A percentile compares a stretch with the other conserved stretches of the same genome.
Conservation (phyloP, 2,113 vertebrate species). For the Cebidichthys violaceus region DNA sequence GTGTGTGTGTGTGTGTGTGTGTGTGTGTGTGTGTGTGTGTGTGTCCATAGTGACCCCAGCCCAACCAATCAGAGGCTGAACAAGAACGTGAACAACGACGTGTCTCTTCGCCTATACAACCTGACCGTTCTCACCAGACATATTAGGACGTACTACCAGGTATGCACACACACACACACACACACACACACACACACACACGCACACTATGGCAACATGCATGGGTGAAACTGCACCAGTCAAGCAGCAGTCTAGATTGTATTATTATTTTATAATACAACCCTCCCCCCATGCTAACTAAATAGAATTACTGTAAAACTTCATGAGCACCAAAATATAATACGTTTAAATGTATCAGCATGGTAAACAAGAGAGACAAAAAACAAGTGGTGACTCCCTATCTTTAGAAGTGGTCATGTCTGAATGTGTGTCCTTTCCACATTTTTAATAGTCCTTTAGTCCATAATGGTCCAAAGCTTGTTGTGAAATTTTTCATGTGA, state of each 20-base stretch:
- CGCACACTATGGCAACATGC: neutral
- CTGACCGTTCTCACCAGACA: constrained; percentile 74
- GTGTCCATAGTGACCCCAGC: constrained; percentile 75
- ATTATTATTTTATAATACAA: neutral
- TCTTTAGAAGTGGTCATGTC: too few relatives aligned
- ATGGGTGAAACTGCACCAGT: neutral
- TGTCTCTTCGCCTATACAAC: constrained; percentile 74
- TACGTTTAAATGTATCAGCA: neutral
- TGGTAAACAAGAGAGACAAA: neutral
- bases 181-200: neutral
- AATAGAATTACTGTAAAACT: neutral
- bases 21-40: constrained; percentile 41
- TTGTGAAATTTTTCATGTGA: neutral
- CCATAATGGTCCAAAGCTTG: neutral
- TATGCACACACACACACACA: constrained; percentile 32
- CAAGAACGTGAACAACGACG: constrained; percentile 76
- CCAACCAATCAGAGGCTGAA: constrained; percentile 78
- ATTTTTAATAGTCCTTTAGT: neutral
- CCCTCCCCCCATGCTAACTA: neutral
- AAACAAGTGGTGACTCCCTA: neutral
- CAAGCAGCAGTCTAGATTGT: neutral
- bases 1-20: constrained; percentile 73
- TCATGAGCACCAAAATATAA: neutral
- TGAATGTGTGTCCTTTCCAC: neutral
- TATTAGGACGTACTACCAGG: constrained; percentile 78